Conservation (phyloP, 1,140 invertebrate species). For the Leptinotarsa undecemlineata region DNA sequence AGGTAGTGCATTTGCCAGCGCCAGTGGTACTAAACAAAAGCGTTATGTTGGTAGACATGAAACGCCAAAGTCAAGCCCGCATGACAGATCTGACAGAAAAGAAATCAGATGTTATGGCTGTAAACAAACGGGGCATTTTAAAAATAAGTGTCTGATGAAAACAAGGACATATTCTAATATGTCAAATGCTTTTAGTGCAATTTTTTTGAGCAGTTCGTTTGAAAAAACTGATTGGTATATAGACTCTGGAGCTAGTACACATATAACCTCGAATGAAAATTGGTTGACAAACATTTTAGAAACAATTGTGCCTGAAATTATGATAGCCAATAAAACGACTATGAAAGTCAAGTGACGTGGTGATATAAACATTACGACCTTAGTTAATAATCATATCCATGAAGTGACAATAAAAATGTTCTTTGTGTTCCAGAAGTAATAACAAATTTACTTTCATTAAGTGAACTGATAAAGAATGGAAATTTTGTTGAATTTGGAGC, state of each 20-base stretch:
- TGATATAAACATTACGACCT: slow-evolving; percentile 4
- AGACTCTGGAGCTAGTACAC: slow-evolving; percentile 42
- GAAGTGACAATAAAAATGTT: slow-evolving; percentile 28
- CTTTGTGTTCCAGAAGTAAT: slow-evolving; percentile 42
- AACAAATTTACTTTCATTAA: slow-evolving; percentile 43
- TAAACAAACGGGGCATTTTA: slow-evolving; percentile 27
- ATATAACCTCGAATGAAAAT: slow-evolving; percentile 18
- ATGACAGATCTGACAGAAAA: slow-evolving; percentile 9
- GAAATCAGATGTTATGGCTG: slow-evolving; percentile 21
- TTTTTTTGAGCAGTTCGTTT: slow-evolving; percentile 36
- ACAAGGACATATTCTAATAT: background rate
- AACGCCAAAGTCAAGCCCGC: background rate
- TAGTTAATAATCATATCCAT: background rate
- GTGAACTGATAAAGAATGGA: slow-evolving; percentile 40
- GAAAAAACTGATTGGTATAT: slow-evolving; percentile 40
- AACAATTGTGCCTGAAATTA: background rate
- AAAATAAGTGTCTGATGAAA: slow-evolving; percentile 21
- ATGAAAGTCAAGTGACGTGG: background rate
- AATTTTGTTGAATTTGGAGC: slow-evolving; percentile 34
- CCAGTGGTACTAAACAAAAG: background rate
- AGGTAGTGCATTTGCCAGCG: slow-evolving; percentile 16
- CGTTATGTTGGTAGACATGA: background rate
- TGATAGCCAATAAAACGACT: background rate
- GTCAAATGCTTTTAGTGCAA: slow-evolving; percentile 21
- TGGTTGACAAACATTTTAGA: slow-evolving; percentile 1